Conservation (phyloP, 1,140 invertebrate genomes). For the Babylonia areolata region DNA sequence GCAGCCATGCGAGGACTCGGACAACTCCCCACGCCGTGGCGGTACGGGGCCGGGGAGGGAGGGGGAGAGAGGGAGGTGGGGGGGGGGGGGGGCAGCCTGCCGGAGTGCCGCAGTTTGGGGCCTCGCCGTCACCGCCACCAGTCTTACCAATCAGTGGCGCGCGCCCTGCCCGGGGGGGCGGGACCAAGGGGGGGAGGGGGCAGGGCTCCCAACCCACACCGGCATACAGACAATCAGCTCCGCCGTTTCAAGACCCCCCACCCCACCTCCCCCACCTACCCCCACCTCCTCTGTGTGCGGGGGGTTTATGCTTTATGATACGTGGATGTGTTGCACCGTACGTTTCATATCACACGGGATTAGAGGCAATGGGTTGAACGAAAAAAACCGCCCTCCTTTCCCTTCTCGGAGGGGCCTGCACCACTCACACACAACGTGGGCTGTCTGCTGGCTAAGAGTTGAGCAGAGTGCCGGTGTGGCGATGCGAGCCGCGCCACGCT, state of each 20-base stretch:
- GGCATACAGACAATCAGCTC: neutral
- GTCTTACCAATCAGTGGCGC: neutral
- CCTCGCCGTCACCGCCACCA: neutral
- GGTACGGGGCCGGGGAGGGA: neutral
- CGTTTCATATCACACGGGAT: neutral
- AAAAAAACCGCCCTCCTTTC: neutral
- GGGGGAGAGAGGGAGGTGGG: too few relatives aligned
- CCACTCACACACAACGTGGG: too few relatives aligned
- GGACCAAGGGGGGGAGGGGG: neutral
- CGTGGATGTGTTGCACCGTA: neutral
- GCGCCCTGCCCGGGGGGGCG: neutral
- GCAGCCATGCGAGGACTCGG: neutral
- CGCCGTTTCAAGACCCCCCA: too few relatives aligned
- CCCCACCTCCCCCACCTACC: too few relatives aligned
- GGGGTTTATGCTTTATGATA: constrained; percentile 5
- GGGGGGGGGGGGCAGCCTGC: neutral
- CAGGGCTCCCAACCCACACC: neutral
- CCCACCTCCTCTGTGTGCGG: neutral
- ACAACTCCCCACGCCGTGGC: neutral
- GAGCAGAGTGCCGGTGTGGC: too few relatives aligned
- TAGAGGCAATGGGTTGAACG: neutral
- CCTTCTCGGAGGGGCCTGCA: neutral
- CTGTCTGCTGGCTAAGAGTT: too few relatives aligned
- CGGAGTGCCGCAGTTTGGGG: neutral
- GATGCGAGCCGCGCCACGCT: too few relatives aligned